Percentiles rank a stretch among this genome's conserved stretches.
phyloP scores from a whole-genome alignment of 2,888 invertebrate genomes.

The Stenodera caucasica region DNA sequence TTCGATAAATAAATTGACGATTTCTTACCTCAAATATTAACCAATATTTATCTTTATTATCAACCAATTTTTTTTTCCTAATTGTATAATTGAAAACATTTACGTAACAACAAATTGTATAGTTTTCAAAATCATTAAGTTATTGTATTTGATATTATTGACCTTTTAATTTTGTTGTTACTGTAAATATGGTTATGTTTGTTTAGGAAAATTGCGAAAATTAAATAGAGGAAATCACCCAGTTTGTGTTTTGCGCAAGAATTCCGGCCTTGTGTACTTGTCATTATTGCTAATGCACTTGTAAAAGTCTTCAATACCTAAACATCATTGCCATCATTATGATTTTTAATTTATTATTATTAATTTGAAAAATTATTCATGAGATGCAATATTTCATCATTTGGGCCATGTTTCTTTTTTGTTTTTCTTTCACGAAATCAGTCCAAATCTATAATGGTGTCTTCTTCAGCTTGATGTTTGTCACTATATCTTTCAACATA shows the following conservation, averaged over 20 bases:
- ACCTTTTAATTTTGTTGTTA: constrained; percentile 9
- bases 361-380: no score
- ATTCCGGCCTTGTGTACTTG: neutral
- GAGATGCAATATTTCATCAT: neutral
- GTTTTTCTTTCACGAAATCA: neutral
- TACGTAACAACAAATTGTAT: constrained; percentile 5
- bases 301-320: no score
- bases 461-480: no score
- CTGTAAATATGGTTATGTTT: constrained; percentile 10
- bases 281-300: neutral
- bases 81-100: constrained; percentile 7
- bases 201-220: constrained; percentile 24
- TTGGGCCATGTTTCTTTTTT: neutral
- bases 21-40: neutral
- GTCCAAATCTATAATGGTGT: neutral
- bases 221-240: constrained; percentile 15
- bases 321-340: neutral
- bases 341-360: no score
- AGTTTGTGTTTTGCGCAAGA: neutral
- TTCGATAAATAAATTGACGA: no score
- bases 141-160: constrained; percentile 9
- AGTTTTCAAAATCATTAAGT: constrained; percentile 1
- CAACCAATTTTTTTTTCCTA: neutral
- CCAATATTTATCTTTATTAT: constrained; percentile 5
- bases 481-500: no score